phyloP scores from a whole-genome alignment of 2,113 vertebrate genomes.

The Psephotus haematonotus region DNA sequence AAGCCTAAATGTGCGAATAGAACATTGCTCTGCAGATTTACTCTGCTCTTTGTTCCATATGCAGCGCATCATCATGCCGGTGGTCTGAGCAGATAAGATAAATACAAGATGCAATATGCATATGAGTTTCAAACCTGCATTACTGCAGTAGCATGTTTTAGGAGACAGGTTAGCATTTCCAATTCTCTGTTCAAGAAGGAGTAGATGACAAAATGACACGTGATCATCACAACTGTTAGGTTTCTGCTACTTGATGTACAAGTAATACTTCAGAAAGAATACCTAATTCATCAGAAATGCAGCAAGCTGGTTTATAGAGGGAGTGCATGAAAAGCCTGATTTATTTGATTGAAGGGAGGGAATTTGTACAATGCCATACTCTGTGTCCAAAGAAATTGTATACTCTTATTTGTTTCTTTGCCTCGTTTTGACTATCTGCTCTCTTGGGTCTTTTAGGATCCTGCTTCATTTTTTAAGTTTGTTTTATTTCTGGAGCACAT shows the following conservation, averaged over 20 bases:
- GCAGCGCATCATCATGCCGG: neutral
- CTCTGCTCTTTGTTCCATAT: neutral
- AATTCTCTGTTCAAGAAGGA: neutral
- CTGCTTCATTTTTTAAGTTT: neutral
- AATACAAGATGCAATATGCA: neutral
- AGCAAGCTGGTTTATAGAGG: neutral
- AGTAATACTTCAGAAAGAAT: neutral
- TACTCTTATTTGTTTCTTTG: neutral
- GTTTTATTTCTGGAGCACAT: neutral
- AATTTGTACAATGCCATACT: fast-evolving
- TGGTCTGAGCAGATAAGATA: neutral
- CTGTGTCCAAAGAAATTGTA: neutral
- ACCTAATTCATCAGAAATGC: neutral
- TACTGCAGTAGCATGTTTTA: neutral
- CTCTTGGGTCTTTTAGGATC: neutral
- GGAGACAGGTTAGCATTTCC: neutral
- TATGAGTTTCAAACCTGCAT: neutral
- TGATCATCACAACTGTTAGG: neutral
- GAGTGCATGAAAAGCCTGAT: neutral
- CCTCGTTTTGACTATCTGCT: neutral
- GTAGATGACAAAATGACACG: neutral
- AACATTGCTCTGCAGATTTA: neutral
- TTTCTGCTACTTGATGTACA: neutral
- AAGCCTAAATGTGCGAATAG: neutral
- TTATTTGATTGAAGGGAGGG: neutral